Base-by-base conservation (phyloP, 2,888 invertebrate species). In the Cataglyphis cursor region DNA sequence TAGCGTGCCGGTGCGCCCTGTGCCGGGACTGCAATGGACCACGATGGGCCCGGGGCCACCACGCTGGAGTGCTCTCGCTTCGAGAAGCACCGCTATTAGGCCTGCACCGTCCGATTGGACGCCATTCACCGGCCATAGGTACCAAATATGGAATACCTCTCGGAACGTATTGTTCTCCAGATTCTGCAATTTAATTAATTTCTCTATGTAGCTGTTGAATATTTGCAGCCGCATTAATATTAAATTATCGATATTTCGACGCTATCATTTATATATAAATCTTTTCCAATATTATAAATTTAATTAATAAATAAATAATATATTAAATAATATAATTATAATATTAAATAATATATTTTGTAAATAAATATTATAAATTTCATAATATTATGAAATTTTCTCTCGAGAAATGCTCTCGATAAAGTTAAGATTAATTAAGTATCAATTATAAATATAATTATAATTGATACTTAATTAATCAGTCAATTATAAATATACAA, bases 91-190 rank as follows among this genome's bases (percentile, higher is more conserved):
- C 75, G 98, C 98, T 68, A 99, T 97, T 66, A 99, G 96, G 0
- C 98, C 97, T 74, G 97, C 97, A 74, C 97, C 97, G 92, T 98
- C 98, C 9, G 96, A 96, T 1, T 99, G 99, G 0, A 98, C 97
- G 0, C 98, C 98, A 86, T 97, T 97, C n/a, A 97, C 96, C 0
- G 99, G 99, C 99, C 99, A 99, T 93, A 98, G 97, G 95, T 98
- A 98, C 99, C 99, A 99, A 92, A 98, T 97, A 93, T 99, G 99
- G 0, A 97, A 98, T 78, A 99, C 96, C 94, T 99, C 98, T 62
- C 99, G 95, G 96, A 97, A 97, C 85, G 97, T 97, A 94, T 98
- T 97, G 65, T 97, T 97, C 88, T 97, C 96, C 95, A 97, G 95
- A 94, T 98, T 97, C 96, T 96, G 93, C 61, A 95, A 94, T 31